Percentiles rank a stretch among this genome's conserved stretches.
Evolutionary conservation across 2,888 invertebrate species (phyloP).

Genomic region (Scrobipalpa costella): DNA sequence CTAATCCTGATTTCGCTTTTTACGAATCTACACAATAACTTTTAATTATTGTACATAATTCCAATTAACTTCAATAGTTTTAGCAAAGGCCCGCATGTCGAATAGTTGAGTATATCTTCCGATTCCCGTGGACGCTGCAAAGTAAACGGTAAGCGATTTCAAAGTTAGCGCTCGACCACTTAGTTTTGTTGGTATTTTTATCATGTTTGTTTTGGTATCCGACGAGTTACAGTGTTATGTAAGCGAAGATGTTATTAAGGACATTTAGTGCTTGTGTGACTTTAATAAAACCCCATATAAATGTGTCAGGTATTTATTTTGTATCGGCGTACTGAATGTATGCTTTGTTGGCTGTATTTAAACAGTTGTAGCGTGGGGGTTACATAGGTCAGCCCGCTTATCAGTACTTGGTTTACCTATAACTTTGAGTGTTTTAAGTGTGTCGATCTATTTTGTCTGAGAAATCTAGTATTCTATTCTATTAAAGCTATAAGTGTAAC

Average conservation of each 20-base stretch:
- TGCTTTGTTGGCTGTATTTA: neutral
- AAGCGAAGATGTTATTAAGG: slow-evolving; percentile 59
- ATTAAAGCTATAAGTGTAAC: too few species aligned
- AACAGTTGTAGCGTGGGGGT: neutral
- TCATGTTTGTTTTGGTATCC: slow-evolving; percentile 56
- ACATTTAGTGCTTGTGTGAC: slow-evolving; percentile 48
- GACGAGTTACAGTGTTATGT: slow-evolving; percentile 58
- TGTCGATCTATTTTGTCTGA: too few species aligned
- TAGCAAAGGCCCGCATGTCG: slow-evolving; percentile 4
- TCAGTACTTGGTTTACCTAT: neutral
- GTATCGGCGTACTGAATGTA: neutral
- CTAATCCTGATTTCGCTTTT: slow-evolving; percentile 31
- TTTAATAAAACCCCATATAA: slow-evolving; percentile 46
- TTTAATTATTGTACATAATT: neutral
- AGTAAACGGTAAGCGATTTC: slow-evolving; percentile 43
- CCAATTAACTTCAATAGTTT: slow-evolving; percentile 24
- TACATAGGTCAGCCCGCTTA: neutral
- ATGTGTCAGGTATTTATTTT: slow-evolving; percentile 55
- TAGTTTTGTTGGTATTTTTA: slow-evolving; percentile 32
- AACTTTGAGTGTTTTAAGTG: too few species aligned
- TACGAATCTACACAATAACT: neutral
- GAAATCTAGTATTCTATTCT: too few species aligned
- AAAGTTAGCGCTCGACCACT: slow-evolving; percentile 44
- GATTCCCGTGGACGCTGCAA: slow-evolving; percentile 6
- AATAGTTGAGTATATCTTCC: neutral